Evolutionary conservation across 2,797 vertebrate genomes (phyloP), one percentile per base, ranked within the genome.

Genomic region (Malurus splendens): DNA sequence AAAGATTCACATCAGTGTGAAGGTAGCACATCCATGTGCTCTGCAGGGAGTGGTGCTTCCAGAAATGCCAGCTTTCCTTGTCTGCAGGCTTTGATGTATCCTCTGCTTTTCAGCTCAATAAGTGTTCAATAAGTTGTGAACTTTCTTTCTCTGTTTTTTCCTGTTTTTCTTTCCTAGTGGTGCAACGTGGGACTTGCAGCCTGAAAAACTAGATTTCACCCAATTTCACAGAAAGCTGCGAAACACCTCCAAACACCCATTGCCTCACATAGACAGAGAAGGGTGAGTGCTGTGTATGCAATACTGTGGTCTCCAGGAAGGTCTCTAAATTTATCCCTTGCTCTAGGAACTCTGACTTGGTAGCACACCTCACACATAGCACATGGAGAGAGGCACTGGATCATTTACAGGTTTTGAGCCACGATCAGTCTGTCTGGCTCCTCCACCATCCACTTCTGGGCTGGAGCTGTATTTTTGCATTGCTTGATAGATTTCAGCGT

Each of bases 121-220:
- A 23, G 7, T 50, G 15, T 76, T 71, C 76, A 30, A 33, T 64
- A n/a, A 54, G 66, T 13, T 23, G 66, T 27, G 59, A 56, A 72
- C 60, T 89, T 72, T 9, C 33, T 61, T 48, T 72, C 50, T 70
- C 57, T 70, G 48, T 57, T 28, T 85, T 47, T 64, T 14, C 50
- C 51, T 68, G 57, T 59, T 73, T 50, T 95, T 83, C 90, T 85
- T 30, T 70, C 8, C 50, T 87, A 98, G 99, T 85, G 98, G 98
- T 84, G 98, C 98, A 14, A 99, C 98, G 44, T 99, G 99, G 99
- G 98, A 99, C 80, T 97, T 99, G 89, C 98, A 99, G 95, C 98
- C 99, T 13, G 99, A 99, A 95, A 99, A 99, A 96, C 97, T 99
- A 95, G 98, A 99, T 96, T 99, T 99, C 95, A 98, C 97, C 38